These are phyloP conservation scores for Abramis brama DNA, from an alignment of 2,113 vertebrate genomes.

Conservation along the genomic window DNA sequence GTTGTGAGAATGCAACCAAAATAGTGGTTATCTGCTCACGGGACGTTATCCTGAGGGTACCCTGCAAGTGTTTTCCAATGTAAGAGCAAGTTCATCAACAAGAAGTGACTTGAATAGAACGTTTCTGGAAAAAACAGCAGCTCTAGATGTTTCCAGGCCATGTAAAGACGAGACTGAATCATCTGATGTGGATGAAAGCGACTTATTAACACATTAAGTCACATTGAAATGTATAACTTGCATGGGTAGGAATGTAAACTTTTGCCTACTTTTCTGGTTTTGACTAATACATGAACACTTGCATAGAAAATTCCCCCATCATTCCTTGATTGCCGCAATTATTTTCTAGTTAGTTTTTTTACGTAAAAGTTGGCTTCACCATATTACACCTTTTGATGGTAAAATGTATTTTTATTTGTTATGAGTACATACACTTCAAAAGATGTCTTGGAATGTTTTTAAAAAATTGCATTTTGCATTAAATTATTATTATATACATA, in stretches of 20 bases:
- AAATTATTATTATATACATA: conserved; percentile 51
- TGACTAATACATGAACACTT: conserved; percentile 53
- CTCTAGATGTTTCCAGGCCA: background rate
- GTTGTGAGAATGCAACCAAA: conserved; percentile 54
- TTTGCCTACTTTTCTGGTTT: conserved; percentile 56
- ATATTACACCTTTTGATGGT: conserved; percentile 67
- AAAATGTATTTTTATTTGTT: conserved; percentile 72
- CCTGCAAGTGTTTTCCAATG: conserved; percentile 11
- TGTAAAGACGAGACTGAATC: background rate
- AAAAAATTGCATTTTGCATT: conserved; percentile 47
- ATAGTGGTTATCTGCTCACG: background rate
- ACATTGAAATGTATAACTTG: conserved; percentile 71
- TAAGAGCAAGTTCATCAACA: background rate
- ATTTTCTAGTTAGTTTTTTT: conserved; percentile 55
- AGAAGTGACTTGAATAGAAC: conserved; percentile 12
- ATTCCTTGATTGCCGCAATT: conserved; percentile 64
- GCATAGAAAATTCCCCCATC: conserved; percentile 58
- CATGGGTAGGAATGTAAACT: conserved; percentile 75
- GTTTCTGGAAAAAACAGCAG: background rate
- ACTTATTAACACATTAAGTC: conserved; percentile 63
- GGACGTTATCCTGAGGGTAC: background rate
- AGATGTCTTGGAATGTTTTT: conserved; percentile 70
- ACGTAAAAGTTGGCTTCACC: conserved; percentile 60
- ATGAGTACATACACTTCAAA: conserved; percentile 61
- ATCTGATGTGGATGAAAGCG: conserved; percentile 51